Conservation (phyloP, 2,113 vertebrate genomes). For the Shinisaurus crocodilurus region DNA sequence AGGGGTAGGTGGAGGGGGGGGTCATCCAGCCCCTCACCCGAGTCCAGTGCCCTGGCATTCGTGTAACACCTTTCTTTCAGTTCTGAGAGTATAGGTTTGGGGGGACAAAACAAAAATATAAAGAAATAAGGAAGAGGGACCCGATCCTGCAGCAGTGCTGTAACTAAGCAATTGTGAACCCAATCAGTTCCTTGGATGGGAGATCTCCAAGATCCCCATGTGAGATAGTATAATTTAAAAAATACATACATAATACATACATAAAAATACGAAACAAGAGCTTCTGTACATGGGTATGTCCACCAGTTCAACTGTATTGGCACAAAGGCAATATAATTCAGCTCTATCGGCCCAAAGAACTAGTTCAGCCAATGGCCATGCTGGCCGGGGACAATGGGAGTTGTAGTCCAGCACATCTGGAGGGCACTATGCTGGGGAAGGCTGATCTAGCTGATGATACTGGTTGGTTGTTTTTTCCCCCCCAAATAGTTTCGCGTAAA, state of each 20-base stretch:
- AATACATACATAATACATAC: no score
- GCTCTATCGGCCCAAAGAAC: neutral
- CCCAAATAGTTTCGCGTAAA: slow-evolving; percentile 50
- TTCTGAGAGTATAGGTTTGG: neutral
- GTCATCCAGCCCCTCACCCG: no score
- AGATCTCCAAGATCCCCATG: neutral
- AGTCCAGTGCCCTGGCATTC: no score
- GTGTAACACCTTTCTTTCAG: neutral
- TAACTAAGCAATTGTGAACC: neutral
- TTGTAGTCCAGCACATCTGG: no score
- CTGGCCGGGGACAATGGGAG: no score
- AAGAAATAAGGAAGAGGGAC: neutral
- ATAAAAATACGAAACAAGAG: neutral
- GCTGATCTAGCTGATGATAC: neutral
- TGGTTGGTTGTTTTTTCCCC: slow-evolving; percentile 11
- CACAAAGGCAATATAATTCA: neutral
- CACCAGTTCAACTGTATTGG: neutral
- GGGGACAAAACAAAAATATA: neutral
- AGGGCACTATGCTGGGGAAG: neutral
- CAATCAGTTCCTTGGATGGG: neutral
- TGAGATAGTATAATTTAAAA: neutral
- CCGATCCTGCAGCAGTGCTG: neutral
- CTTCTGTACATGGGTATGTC: neutral
- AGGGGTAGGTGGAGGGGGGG: no score
- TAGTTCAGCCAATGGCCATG: neutral